A percentile compares a stretch with the other conserved stretches of the same genome.
Evolutionary conservation across 1,140 invertebrate species (phyloP).

Genomic region (Aricia agestis): DNA sequence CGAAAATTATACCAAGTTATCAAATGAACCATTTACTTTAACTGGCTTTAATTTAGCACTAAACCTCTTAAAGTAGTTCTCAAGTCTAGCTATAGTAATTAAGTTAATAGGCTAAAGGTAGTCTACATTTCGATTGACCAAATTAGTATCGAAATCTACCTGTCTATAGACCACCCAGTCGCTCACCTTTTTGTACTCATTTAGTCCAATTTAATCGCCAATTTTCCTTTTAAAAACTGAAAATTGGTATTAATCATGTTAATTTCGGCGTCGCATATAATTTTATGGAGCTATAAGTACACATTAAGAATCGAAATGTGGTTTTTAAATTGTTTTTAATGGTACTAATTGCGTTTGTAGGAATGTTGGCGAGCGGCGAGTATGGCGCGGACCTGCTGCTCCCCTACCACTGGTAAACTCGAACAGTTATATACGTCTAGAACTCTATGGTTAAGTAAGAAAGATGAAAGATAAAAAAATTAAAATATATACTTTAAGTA

Average conservation of each 20-base stretch:
- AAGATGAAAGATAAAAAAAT: too few relatives aligned
- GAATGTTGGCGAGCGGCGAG: conserved; percentile 22
- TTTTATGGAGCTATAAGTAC: conserved; percentile 28
- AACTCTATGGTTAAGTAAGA: background rate
- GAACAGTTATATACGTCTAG: background rate
- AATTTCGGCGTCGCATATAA: conserved; percentile 26
- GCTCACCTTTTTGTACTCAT: background rate
- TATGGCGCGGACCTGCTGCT: background rate
- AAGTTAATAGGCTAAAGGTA: too few relatives aligned
- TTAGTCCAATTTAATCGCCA: background rate
- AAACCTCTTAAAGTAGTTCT: too few relatives aligned
- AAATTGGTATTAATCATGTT: background rate
- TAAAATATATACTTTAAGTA: too few relatives aligned
- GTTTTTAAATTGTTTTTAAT: conserved; percentile 29
- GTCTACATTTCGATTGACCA: background rate
- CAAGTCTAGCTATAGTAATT: background rate
- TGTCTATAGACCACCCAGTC: background rate
- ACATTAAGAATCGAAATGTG: conserved; percentile 28
- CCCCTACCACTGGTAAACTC: conserved; percentile 19
- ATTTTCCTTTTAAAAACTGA: conserved; percentile 8
- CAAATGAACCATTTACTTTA: too few relatives aligned
- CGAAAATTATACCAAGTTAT: too few relatives aligned
- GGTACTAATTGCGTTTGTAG: conserved; percentile 32
- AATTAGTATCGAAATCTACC: background rate
- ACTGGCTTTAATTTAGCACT: too few relatives aligned